A percentile compares a stretch with the other conserved stretches of the same genome.
Evolutionary conservation across 2,888 invertebrate species (phyloP).

Genomic region (Ctena decussata): DNA sequence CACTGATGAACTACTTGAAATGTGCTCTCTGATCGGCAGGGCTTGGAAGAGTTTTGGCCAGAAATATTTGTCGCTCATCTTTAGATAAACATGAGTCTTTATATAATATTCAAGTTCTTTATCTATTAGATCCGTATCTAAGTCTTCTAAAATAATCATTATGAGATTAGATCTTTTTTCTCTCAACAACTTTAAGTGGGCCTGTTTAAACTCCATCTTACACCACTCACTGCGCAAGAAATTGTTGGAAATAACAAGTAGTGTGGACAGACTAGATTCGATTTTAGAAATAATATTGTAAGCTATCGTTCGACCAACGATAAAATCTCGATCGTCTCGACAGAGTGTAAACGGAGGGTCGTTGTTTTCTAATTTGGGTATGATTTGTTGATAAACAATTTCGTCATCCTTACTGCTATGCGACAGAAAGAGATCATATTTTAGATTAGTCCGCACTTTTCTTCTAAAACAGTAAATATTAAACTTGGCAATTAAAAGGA

Average conservation of each 20-base stretch:
- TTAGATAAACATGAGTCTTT: constrained; percentile 33
- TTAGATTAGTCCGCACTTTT: neutral
- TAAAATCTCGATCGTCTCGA: constrained; percentile 45
- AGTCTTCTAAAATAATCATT: constrained; percentile 36
- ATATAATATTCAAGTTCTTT: constrained; percentile 37
- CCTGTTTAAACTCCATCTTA: constrained; percentile 48
- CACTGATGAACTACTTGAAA: too few species aligned
- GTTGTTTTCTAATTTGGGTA: constrained; percentile 7
- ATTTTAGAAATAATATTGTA: constrained; percentile 46
- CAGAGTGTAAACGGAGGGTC: constrained; percentile 38
- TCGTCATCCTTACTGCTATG: constrained; percentile 49
- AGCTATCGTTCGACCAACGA: constrained; percentile 23
- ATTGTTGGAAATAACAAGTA: constrained; percentile 45
- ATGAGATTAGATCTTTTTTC: constrained; percentile 35
- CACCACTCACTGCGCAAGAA: constrained; percentile 55
- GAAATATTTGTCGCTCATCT: constrained; percentile 29
- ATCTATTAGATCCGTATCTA: constrained; percentile 29
- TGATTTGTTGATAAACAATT: constrained; percentile 13
- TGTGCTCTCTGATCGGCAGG: constrained; percentile 20
- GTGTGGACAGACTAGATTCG: constrained; percentile 35
- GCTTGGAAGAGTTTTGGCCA: constrained; percentile 36
- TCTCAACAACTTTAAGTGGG: constrained; percentile 31
- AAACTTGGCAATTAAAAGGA: constrained; percentile 37
- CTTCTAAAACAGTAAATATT: constrained; percentile 24
- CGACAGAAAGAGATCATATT: constrained; percentile 46